Percentiles rank a stretch among this genome's conserved stretches.
These are phyloP conservation scores for Argynnis bischoffii DNA, from an alignment of 2,888 invertebrate species.

Conservation along the genomic window DNA sequence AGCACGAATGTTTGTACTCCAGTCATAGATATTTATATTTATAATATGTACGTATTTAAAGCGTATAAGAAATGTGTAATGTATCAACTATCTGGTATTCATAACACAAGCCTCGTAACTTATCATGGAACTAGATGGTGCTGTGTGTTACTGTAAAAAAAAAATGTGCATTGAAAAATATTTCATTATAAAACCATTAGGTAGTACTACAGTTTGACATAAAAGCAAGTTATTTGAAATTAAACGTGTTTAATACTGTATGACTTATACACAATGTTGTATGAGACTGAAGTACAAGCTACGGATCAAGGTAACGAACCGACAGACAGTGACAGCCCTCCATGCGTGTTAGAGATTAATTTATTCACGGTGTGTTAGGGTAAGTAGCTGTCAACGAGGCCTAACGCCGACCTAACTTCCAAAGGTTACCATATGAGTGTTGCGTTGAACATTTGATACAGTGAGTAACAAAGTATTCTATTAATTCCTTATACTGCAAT, in stretches of 20 bases:
- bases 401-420: slow-evolving; percentile 19
- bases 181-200: neutral
- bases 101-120: no score
- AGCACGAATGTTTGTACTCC: no score
- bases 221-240: slow-evolving; percentile 2
- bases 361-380: slow-evolving; percentile 45
- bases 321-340: slow-evolving; percentile 44
- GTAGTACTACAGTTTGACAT: neutral
- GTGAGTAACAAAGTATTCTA: slow-evolving; percentile 1
- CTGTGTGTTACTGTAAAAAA: no score
- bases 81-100: no score
- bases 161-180: neutral
- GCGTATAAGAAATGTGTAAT: no score
- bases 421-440: slow-evolving; percentile 27
- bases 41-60: no score
- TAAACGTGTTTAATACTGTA: neutral
- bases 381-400: slow-evolving; percentile 36
- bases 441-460: neutral
- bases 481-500: neutral
- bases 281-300: neutral
- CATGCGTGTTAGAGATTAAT: slow-evolving; percentile 46
- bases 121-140: no score
- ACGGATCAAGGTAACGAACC: slow-evolving; percentile 29
- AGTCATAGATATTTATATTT: no score
- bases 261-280: neutral